A percentile compares a stretch with the other conserved stretches of the same genome.
Evolutionary conservation across 2,797 vertebrate genomes (phyloP).

Genomic region (Dendrocincla tyrannina): DNA sequence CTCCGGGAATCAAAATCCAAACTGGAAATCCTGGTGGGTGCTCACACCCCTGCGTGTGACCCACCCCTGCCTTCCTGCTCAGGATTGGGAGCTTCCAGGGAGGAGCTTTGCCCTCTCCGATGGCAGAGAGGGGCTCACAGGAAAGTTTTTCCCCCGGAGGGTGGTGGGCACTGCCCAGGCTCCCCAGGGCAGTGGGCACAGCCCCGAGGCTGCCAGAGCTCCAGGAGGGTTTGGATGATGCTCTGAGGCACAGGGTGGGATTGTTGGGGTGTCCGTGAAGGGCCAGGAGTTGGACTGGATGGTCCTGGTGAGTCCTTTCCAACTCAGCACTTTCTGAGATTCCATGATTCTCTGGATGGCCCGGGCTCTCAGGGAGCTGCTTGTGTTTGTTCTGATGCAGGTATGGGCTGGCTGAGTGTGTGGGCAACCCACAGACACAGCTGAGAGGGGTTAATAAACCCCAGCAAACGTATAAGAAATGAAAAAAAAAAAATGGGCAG

Average conservation of each 20-base stretch:
- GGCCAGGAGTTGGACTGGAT: not conserved
- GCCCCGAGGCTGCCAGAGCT: not conserved
- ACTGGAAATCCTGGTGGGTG: fast-evolving
- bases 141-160: too few species aligned
- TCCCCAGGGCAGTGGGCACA: not conserved
- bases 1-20: not conserved
- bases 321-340: not conserved
- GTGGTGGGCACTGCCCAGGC: not conserved
- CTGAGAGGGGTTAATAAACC: not conserved
- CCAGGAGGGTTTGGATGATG: not conserved
- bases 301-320: not conserved
- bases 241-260: not conserved
- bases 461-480: not conserved
- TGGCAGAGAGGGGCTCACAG: not conserved
- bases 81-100: not conserved
- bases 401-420: not conserved
- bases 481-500: not conserved
- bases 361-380: fast-evolving
- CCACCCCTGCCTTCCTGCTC: fast-evolving
- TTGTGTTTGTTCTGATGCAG: not conserved
- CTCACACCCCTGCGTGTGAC: not conserved
- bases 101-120: not conserved
- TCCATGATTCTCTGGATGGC: too few species aligned
- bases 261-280: not conserved
- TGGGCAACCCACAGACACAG: not conserved